A percentile compares a stretch with the other conserved stretches of the same genome.
phyloP scores from a whole-genome alignment of 2,888 invertebrate species.

The Sphinx pinastri region DNA sequence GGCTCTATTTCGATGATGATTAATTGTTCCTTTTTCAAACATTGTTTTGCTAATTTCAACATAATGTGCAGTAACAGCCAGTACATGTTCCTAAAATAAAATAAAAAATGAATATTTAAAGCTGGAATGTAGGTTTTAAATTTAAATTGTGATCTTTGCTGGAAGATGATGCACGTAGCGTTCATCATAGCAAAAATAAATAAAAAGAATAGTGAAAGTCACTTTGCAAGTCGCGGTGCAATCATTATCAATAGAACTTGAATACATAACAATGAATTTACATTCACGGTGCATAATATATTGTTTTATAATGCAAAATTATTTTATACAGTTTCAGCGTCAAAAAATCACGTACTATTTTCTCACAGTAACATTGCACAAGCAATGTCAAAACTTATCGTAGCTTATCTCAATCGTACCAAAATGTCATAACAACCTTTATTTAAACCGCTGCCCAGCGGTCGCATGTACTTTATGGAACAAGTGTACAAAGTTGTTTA shows the following conservation, averaged over 20 bases:
- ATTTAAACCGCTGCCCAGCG: conserved; percentile 27
- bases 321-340: not conserved
- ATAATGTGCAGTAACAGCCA: no score
- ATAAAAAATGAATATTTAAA: no score
- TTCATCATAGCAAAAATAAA: conserved; percentile 1
- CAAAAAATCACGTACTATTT: not conserved
- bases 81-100: no score
- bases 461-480: conserved; percentile 39
- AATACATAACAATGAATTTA: conserved; percentile 1
- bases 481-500: conserved; percentile 48
- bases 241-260: conserved; percentile 9
- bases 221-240: not conserved
- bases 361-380: conserved; percentile 13
- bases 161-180: not conserved
- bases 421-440: conserved; percentile 28
- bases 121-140: no score
- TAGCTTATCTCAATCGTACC: conserved; percentile 10
- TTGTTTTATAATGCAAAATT: conserved; percentile 4
- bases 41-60: no score
- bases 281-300: conserved; percentile 11
- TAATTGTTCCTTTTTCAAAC: no score
- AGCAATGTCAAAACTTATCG: conserved; percentile 19
- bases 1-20: no score
- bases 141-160: no score
- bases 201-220: not conserved